Evolutionary conservation across 2,113 vertebrate genomes (phyloP).

Genomic region (Hyperoodon ampullatus): DNA sequence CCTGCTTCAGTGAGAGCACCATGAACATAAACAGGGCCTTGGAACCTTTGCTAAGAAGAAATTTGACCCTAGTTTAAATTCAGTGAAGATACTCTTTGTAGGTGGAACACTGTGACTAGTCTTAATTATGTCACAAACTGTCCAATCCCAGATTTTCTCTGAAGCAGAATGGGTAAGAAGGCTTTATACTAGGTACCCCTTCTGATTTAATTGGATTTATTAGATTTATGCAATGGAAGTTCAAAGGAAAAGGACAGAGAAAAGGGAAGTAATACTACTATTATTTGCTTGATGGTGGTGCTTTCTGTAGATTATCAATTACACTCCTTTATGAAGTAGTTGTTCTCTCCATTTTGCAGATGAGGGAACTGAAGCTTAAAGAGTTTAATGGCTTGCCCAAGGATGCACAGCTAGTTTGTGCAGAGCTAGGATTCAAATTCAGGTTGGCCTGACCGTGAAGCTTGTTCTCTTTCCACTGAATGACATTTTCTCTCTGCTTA

Average conservation of each 20-base stretch:
- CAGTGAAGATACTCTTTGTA: not conserved
- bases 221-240: not conserved
- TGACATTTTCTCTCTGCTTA: not conserved
- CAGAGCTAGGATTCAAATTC: constrained; percentile 11
- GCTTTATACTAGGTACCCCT: not conserved
- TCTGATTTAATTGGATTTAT: not conserved
- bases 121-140: not conserved
- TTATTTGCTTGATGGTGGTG: not conserved
- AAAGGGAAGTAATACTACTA: not conserved
- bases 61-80: not conserved
- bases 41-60: not conserved
- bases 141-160: not conserved
- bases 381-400: not conserved
- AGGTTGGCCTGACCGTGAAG: not conserved
- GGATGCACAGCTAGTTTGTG: not conserved
- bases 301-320: not conserved
- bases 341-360: not conserved
- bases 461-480: constrained; percentile 10
- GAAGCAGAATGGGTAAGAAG: constrained; percentile 12
- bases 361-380: constrained; percentile 22
- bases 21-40: not conserved
- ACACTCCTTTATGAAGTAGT: not conserved
- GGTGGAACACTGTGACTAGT: not conserved
- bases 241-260: not conserved
- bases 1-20: not conserved